phyloP scores from a whole-genome alignment of 1,140 invertebrate species.

The Drosophila prosaltans region DNA sequence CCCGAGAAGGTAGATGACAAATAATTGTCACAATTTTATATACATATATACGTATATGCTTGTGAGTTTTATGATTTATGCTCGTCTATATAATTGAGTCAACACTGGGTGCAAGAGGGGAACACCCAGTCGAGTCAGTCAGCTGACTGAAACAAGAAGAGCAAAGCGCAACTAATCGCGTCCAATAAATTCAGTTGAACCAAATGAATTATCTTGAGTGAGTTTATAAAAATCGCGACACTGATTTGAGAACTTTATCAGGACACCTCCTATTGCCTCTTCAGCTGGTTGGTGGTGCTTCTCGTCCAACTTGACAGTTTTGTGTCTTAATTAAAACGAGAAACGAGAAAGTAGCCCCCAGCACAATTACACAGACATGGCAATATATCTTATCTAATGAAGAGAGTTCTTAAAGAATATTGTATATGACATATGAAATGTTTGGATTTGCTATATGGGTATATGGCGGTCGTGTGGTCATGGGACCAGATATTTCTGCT shows the following conservation, averaged over 20 bases:
- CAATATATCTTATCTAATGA: conserved; percentile 32
- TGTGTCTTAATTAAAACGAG: conserved; percentile 8
- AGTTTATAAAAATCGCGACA: conserved; percentile 68
- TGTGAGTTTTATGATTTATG: conserved; percentile 31
- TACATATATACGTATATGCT: neutral
- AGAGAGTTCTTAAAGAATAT: conserved; percentile 25
- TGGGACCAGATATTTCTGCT: conserved; percentile 54
- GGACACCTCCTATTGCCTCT: conserved; percentile 5
- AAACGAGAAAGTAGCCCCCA: neutral
- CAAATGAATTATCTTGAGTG: conserved; percentile 49
- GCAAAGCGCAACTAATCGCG: conserved; percentile 41
- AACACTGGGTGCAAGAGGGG: conserved; percentile 30
- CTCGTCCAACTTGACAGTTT: conserved; percentile 9
- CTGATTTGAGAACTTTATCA: conserved; percentile 51
- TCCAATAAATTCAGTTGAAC: conserved; percentile 51
- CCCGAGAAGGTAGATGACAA: conserved; percentile 11
- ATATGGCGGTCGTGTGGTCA: conserved; percentile 34
- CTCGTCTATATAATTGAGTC: conserved; percentile 3
- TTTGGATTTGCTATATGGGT: conserved; percentile 29
- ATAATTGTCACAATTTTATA: conserved; percentile 23
- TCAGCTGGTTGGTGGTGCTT: neutral
- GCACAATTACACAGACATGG: conserved; percentile 1
- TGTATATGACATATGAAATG: conserved; percentile 2
- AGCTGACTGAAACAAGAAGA: conserved; percentile 51
- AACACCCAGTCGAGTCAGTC: conserved; percentile 59